Base-by-base conservation (phyloP, 1,140 invertebrate genomes). In the Drosophila paulistorum region DNA sequence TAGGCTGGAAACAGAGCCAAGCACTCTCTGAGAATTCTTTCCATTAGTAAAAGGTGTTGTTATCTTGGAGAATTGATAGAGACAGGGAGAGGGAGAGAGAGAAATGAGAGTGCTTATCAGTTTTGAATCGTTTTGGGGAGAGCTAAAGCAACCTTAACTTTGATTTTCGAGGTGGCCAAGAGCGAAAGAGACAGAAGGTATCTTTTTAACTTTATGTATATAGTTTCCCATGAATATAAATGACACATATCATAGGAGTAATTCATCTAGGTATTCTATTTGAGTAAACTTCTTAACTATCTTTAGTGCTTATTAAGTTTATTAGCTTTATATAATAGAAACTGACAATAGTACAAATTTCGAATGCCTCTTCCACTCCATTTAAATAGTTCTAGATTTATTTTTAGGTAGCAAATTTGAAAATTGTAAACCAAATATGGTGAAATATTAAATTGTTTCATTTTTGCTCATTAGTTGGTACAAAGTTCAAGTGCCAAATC, bases 51-150 rank as follows among this genome's bases (percentile, higher is more conserved):
- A 41, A 20, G 39, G 42, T 23, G 54, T 76, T 76, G 42, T 76
- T 76, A 76, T 76, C 74, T 26, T 23, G 11, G 11, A 5, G 14
- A 39, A 64, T 23, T 23, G 20, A 23, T 11, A 54, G 17, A 17
- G 17, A 17, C 11, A 13, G 26, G 63, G 63, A 62, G 64, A 63
- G 71, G 57, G 65, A 14, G 33, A 39, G 59, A 30, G 71, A 4
- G 45, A 26, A 51, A 17, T 20, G 7, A 35, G 13, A 10, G n/a
- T 39, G 14, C 35, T 62, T 71, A 77, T 77, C 74, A 77, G 62
- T 77, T 66, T 64, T 59, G 54, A 70, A 58, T 61, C 11, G 20
- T 60, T 69, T 74, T 35, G 39, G 65, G 65, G 72, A 75, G 71
- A 68, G 58, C 55, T 58, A 23, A 7, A 6, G 9, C 9, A 51